Percentiles rank a stretch among this genome's conserved stretches.
Conservation (phyloP, 2,113 vertebrate species). For the Columba livia region DNA sequence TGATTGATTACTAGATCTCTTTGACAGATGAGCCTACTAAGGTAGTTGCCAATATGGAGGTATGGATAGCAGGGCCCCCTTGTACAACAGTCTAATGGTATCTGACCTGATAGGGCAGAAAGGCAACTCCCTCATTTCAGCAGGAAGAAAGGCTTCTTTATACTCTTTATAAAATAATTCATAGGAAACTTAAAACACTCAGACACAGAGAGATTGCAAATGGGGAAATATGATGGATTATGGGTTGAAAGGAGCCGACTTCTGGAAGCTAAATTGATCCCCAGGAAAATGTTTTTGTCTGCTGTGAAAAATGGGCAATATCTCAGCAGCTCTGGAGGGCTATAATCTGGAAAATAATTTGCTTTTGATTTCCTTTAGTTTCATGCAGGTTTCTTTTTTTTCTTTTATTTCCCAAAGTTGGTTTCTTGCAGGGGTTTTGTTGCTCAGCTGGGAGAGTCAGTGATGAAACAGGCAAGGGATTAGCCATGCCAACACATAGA, state of each 20-base stretch:
- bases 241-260: conserved; percentile 91
- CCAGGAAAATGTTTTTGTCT: conserved; percentile 99
- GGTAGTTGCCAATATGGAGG: conserved; percentile 84
- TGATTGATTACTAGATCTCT: conserved; percentile 84
- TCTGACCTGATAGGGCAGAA: conserved; percentile 59
- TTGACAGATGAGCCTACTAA: conserved; percentile 87
- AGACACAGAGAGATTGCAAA: conserved; percentile 84
- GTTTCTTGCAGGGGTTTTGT: conserved; percentile 51
- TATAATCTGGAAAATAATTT: conserved; percentile 84
- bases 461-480: conserved; percentile 29
- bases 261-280: conserved; percentile 93
- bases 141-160: conserved; percentile 68
- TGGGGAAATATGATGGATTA: conserved; percentile 98
- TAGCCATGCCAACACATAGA: neutral
- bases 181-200: conserved; percentile 84
- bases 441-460: conserved; percentile 32
- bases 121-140: conserved; percentile 67
- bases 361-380: conserved; percentile 77
- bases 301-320: conserved; percentile 97
- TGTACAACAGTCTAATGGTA: conserved; percentile 79
- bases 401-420: neutral
- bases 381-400: neutral
- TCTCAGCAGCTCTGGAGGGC: conserved; percentile 79
- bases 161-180: conserved; percentile 81
- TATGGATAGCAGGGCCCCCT: conserved; percentile 75